Conservation (phyloP, 2,113 vertebrate genomes). For the Machaerirhynchus nigripectus region DNA sequence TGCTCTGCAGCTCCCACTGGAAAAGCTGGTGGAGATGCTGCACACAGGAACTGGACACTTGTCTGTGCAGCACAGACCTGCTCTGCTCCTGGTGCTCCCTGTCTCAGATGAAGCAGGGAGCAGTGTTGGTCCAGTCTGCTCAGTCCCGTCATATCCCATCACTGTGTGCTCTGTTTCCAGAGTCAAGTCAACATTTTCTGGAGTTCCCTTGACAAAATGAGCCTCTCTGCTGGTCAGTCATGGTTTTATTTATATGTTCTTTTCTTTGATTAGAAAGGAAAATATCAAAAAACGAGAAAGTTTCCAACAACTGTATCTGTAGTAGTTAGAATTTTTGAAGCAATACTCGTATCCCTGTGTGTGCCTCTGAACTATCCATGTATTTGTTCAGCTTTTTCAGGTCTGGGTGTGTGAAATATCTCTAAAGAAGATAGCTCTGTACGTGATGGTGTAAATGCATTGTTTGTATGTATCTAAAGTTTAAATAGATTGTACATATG, state of each 20-base stretch:
- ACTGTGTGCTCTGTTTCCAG: background rate
- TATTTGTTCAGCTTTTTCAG: conserved; percentile 48
- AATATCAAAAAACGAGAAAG: background rate
- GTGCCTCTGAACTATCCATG: conserved; percentile 38
- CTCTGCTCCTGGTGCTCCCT: background rate
- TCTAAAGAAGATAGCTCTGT: conserved; percentile 48
- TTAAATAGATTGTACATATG: conserved; percentile 87
- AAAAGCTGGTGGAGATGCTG: background rate
- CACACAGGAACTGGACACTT: background rate
- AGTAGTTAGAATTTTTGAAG: conserved; percentile 15
- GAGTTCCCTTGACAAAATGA: background rate
- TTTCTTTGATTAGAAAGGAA: conserved; percentile 49
- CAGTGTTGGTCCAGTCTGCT: background rate
- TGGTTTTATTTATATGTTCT: conserved; percentile 58
- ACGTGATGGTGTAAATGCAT: conserved; percentile 70
- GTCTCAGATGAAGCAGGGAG: background rate
- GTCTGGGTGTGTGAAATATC: conserved; percentile 45
- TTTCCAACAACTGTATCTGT: background rate
- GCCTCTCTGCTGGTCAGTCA: conserved; percentile 34
- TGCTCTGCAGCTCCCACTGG: background rate
- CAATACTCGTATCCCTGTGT: conserved; percentile 7
- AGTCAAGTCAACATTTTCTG: background rate
- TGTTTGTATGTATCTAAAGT: conserved; percentile 77
- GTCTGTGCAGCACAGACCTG: background rate
- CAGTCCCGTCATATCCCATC: background rate